Evolutionary conservation across 2,888 invertebrate species (phyloP).

Genomic region (Perithous albicinctus): DNA sequence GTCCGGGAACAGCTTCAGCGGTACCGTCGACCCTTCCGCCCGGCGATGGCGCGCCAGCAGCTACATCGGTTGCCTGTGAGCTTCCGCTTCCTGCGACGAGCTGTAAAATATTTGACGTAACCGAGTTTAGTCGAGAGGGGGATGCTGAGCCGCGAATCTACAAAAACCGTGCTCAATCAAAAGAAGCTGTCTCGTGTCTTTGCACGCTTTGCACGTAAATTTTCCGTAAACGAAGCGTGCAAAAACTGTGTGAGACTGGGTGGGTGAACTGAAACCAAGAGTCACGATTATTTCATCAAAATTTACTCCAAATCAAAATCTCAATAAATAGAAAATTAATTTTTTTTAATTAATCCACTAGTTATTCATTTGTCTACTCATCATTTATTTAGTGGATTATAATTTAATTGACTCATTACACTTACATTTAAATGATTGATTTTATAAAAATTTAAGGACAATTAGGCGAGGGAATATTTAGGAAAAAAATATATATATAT

Average conservation of each 20-base stretch:
- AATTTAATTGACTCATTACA: too few relatives aligned
- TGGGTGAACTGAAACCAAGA: constrained; percentile 19
- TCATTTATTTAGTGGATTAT: too few relatives aligned
- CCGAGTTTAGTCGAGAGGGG: constrained; percentile 66
- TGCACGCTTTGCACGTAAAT: background rate
- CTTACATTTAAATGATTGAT: too few relatives aligned
- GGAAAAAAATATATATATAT: too few relatives aligned
- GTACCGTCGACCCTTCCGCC: constrained; percentile 86
- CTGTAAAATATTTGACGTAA: constrained; percentile 85
- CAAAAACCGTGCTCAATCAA: constrained; percentile 38
- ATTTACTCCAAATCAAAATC: background rate
- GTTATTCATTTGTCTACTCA: too few relatives aligned
- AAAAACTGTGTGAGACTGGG: background rate
- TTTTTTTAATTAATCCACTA: background rate
- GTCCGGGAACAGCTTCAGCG: constrained; percentile 94
- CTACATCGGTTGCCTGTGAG: constrained; percentile 85
- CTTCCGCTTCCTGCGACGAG: constrained; percentile 92
- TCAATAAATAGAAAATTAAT: background rate
- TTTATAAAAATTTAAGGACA: too few relatives aligned
- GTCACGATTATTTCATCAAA: background rate
- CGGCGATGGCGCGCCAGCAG: constrained; percentile 85
- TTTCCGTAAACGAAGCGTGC: constrained; percentile 4
- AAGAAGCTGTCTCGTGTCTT: constrained; percentile 30
- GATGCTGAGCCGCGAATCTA: constrained; percentile 42
- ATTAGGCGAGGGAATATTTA: too few relatives aligned